Evolutionary conservation across 2,797 vertebrate genomes (phyloP), one percentile per base, ranked within the genome.

Genomic region (Columba guinea): DNA sequence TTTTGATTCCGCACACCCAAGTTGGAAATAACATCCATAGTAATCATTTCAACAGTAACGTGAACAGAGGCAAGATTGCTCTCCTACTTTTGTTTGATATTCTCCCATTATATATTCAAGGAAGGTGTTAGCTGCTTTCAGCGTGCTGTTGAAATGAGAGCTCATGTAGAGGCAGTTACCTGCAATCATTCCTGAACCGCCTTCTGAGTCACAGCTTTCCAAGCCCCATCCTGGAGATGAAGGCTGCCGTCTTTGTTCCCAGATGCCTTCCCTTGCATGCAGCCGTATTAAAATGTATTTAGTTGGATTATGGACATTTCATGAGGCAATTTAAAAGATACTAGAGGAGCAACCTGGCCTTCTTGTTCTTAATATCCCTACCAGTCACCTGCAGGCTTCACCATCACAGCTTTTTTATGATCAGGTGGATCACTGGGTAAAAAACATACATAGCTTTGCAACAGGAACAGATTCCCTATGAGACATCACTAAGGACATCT

Each of bases 81-180:
- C n/a, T 23, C 23, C 63, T 92, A 62, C 27, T 84, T 93, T 76
- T 87, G 70, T 94, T 85, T 93, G 16, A 82, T 77, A 83, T 58
- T 92, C 56, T 91, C 14, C 60, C 60, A 46, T 87, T 90, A 92
- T 27, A 51, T 71, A 93, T 91, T 90, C 93, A 80, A 80, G 87
- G 18, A 91, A 94, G 69, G 76, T 44, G 32, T 65, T 68, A 73
- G 65, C 65, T 78, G 62, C 73, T 91, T 93, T 91, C 80, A 88
- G 85, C 7, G 2, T 14, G 20, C 69, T 91, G 55, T 81, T 88
- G 79, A 89, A 94, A 87, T 77, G 82, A 68, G 75, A 93, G 53
- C 65, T 94, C 85, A 52, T 78, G 80, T 78, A 65, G 83, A 53
- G 41, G 82, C 73, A 86, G 82, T 77, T 75, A 94, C 87, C 76